phyloP scores from a whole-genome alignment of 2,888 invertebrate species.

The Amphipyra tragopoginis region DNA sequence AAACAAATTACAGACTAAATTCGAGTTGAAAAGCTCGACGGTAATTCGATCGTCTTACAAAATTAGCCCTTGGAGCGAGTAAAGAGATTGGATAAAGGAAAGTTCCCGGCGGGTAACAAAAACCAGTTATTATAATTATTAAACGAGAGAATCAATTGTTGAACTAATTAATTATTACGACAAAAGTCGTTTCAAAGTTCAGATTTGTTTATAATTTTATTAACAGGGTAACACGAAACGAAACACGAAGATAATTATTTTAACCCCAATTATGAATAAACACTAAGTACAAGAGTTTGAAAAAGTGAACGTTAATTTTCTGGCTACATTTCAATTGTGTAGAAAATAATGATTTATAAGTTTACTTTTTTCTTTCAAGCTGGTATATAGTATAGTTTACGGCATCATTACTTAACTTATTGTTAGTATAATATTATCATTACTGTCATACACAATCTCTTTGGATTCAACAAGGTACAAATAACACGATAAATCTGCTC shows the following conservation, averaged over 20 bases:
- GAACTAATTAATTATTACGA: conserved; percentile 46
- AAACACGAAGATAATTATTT: neutral
- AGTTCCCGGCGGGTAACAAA: conserved; percentile 44
- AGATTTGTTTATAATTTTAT: conserved; percentile 24
- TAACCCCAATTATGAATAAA: neutral
- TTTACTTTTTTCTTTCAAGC: no score
- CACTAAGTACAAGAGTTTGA: no score
- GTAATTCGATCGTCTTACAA: conserved; percentile 76
- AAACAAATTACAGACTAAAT: conserved; percentile 69
- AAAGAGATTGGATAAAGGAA: conserved; percentile 71
- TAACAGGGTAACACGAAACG: conserved; percentile 1
- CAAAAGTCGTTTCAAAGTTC: conserved; percentile 30
- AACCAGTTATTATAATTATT: conserved; percentile 46
- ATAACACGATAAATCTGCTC: neutral
- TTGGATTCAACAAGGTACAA: neutral
- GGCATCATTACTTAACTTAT: no score
- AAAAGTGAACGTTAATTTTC: no score
- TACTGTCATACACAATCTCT: no score
- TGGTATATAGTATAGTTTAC: no score
- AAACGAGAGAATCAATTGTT: conserved; percentile 54
- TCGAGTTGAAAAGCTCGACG: conserved; percentile 64
- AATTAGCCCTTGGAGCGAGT: conserved; percentile 66
- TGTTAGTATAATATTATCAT: no score
- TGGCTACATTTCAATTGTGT: no score
- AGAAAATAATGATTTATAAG: no score